Evolutionary conservation across 2,113 vertebrate genomes (phyloP).

Genomic region (Steatornis caripensis): DNA sequence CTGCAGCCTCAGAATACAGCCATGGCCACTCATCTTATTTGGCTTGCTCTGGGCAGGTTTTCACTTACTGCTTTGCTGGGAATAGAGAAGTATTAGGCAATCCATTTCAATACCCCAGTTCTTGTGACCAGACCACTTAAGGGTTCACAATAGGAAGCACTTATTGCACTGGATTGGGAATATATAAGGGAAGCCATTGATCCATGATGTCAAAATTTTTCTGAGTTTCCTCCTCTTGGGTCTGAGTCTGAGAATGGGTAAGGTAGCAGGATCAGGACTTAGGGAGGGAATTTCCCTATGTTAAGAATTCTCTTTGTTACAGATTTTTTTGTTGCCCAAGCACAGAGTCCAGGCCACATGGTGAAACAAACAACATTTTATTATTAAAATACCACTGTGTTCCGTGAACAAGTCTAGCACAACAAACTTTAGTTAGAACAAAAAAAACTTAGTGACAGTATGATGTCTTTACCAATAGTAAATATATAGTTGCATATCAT

Average conservation of each 20-base stretch:
- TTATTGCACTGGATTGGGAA: background rate
- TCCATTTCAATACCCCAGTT: background rate
- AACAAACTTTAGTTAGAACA: background rate
- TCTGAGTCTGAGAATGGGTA: background rate
- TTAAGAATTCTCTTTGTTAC: background rate
- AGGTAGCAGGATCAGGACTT: background rate
- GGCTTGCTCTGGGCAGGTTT: background rate
- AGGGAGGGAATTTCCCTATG: background rate
- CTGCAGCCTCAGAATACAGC: background rate
- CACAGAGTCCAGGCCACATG: background rate
- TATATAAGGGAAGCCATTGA: background rate
- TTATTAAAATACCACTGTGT: background rate
- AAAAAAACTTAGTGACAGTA: background rate
- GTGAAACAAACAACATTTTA: background rate
- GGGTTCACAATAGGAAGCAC: background rate
- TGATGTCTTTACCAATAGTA: background rate
- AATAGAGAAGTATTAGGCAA: background rate
- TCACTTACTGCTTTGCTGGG: background rate
- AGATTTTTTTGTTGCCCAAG: background rate
- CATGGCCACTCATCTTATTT: background rate
- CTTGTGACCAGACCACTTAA: background rate
- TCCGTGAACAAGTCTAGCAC: background rate
- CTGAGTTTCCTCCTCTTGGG: background rate
- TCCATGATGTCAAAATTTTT: background rate
- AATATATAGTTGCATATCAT: background rate